phyloP scores from a whole-genome alignment of 2,888 invertebrate genomes.

The Cenopis cana region DNA sequence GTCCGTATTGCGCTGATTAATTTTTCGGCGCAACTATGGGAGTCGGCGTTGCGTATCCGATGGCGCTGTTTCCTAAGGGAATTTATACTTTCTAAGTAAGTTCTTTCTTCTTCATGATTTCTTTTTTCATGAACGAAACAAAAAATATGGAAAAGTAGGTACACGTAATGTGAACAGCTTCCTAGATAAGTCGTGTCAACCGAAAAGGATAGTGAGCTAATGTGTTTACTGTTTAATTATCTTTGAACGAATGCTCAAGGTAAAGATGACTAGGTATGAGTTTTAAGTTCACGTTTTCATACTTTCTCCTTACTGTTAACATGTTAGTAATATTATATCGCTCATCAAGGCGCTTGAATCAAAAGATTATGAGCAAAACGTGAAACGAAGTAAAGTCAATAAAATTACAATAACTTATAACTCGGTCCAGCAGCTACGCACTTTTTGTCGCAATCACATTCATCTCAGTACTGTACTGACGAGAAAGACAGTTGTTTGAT shows the following conservation, averaged over 20 bases:
- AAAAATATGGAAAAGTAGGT: background rate
- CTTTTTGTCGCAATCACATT: conserved; percentile 56
- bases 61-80: conserved; percentile 46
- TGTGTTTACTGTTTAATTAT: too few species aligned
- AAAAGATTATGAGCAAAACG: conserved; percentile 74
- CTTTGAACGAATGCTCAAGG: too few species aligned
- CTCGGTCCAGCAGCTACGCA: conserved; percentile 67
- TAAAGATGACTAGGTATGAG: too few species aligned
- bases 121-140: background rate
- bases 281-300: too few species aligned
- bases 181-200: too few species aligned
- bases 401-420: conserved; percentile 57
- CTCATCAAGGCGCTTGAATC: too few species aligned
- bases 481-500: conserved; percentile 9
- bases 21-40: conserved; percentile 74
- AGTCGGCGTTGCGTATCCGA: conserved; percentile 55
- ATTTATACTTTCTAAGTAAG: conserved; percentile 34
- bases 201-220: too few species aligned
- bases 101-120: background rate
- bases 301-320: too few species aligned
- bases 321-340: too few species aligned
- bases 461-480: background rate
- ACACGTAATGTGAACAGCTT: too few species aligned
- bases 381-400: conserved; percentile 65
- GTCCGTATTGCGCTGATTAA: conserved; percentile 78